phyloP scores from a whole-genome alignment of 2,888 invertebrate genomes.

The Hyalella azteca region DNA sequence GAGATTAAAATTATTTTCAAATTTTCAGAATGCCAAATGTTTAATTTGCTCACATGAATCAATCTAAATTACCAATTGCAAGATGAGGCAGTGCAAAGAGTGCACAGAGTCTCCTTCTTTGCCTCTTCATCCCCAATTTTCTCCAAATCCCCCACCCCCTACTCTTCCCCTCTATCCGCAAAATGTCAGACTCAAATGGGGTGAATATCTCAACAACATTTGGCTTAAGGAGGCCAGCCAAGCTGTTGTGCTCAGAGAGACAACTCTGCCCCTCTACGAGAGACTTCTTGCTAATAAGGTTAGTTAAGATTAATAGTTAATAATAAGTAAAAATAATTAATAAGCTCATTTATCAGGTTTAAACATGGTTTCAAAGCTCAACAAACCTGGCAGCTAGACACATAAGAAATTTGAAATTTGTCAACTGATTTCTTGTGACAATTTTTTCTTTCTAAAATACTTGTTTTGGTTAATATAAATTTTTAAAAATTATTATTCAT shows the following conservation, averaged over 20 bases:
- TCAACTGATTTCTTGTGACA: no score
- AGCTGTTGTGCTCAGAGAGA: conserved; percentile 67
- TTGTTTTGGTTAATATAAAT: no score
- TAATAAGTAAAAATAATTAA: no score
- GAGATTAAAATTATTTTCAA: no score
- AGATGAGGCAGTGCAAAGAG: conserved; percentile 11
- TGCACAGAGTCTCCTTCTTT: conserved; percentile 12
- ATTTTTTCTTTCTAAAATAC: no score
- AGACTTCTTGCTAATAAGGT: conserved; percentile 68
- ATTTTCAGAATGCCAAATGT: neutral
- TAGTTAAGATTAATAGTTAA: no score
- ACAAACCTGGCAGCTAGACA: no score
- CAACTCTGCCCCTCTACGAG: conserved; percentile 67
- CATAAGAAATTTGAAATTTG: no score
- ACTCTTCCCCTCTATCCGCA: conserved; percentile 50
- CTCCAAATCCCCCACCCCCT: neutral
- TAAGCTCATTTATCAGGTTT: no score
- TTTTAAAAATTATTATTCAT: no score
- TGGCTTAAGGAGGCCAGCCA: conserved; percentile 70
- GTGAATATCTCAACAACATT: conserved; percentile 68
- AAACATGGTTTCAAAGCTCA: no score
- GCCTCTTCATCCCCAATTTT: conserved; percentile 18
- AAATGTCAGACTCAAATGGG: conserved; percentile 66
- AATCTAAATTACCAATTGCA: neutral
- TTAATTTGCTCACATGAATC: neutral